These are phyloP conservation scores for Coturnix japonica DNA, from an alignment of 2,113 vertebrate species.

Conservation along the genomic window DNA sequence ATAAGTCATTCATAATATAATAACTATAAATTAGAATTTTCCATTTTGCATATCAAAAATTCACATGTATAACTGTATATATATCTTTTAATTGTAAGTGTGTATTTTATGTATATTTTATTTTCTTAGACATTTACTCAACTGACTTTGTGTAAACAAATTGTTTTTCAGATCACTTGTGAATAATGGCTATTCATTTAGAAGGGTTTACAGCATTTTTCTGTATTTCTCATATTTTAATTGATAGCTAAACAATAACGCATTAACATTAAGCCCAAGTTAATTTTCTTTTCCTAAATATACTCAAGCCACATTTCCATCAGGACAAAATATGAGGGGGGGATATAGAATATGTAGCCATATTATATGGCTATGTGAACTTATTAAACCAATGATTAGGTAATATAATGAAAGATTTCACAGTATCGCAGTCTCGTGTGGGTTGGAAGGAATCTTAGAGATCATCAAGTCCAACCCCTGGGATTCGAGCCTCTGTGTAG, in stretches of 20 bases:
- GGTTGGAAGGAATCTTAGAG: too few species aligned
- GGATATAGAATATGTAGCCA: rapidly evolving
- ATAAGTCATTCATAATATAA: background rate
- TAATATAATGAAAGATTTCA: background rate
- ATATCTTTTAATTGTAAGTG: background rate
- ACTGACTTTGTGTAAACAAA: background rate
- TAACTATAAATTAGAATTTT: background rate
- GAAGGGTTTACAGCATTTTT: background rate
- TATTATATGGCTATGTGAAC: background rate
- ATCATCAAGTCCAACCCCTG: too few species aligned
- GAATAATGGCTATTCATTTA: background rate
- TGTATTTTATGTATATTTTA: background rate
- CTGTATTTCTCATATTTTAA: background rate
- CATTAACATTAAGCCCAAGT: background rate
- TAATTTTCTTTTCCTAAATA: background rate
- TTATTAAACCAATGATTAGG: background rate
- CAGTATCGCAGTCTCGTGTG: too few species aligned
- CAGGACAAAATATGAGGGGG: background rate
- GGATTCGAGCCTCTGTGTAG: too few species aligned
- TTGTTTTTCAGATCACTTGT: background rate
- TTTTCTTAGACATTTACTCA: background rate
- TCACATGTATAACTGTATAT: background rate
- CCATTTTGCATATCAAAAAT: background rate
- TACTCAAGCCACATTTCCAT: background rate
- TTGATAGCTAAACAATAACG: background rate